phyloP scores from a whole-genome alignment of 2,113 vertebrate genomes.

The Nannospalax galili region DNA sequence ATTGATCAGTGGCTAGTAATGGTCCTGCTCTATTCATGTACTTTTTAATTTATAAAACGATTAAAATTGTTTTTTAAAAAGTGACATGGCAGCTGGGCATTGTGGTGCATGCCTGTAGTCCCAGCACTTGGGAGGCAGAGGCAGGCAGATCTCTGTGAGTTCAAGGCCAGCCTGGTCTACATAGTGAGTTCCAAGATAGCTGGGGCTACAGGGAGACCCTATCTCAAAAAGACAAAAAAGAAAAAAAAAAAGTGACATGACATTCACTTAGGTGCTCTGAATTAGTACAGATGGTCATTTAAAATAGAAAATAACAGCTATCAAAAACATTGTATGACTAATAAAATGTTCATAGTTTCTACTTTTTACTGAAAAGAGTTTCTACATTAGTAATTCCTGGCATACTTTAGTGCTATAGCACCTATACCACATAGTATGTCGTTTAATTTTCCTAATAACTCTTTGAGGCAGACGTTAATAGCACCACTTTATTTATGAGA shows the following conservation, averaged over 20 bases:
- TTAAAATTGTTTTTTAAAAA: no score
- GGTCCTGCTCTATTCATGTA: not conserved
- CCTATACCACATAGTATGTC: no score
- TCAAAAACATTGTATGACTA: not conserved
- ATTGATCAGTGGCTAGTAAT: not conserved
- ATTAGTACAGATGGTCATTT: not conserved
- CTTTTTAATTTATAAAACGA: no score
- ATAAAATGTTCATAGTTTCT: not conserved
- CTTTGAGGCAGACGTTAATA: not conserved
- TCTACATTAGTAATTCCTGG: not conserved
- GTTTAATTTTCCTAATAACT: not conserved
- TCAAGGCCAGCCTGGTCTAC: no score
- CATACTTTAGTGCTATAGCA: not conserved
- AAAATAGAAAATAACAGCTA: not conserved
- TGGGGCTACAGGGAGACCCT: no score
- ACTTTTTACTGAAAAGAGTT: not conserved
- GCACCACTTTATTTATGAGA: not conserved
- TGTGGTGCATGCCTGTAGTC: no score
- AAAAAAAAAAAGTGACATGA: not conserved
- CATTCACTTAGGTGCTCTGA: not conserved
- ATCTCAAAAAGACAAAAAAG: no score
- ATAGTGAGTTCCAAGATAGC: no score
- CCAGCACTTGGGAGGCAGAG: no score
- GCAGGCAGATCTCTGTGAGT: no score
- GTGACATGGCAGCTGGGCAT: no score